Base-by-base conservation (phyloP, 2,888 invertebrate species). In the Candidula unifasciata region DNA sequence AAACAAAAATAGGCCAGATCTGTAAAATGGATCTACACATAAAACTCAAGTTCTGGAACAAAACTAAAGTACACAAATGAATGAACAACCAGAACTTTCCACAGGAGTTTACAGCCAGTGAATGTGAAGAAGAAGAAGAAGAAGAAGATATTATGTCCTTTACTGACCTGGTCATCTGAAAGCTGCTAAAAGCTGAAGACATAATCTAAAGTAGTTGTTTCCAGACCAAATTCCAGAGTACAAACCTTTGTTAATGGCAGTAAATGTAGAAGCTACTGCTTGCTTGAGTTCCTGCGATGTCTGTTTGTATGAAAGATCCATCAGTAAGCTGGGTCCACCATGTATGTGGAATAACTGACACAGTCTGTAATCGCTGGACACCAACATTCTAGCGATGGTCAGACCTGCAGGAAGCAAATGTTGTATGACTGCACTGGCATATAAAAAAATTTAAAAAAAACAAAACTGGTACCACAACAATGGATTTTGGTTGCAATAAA, bases 301-400 rank as follows among this genome's bases (percentile, higher is more conserved):
- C 30, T 89, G 87, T 0, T 35, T 82, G 64, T 88, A 85, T 16
- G 88, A 86, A 89, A 91, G 89, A 16, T 89, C 88, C 85, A 90
- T 87, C 71, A 91, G 86, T 68, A 91, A 78, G 80, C 87, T 87
- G 37, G 90, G 87, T 13, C 91, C 91, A 35, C 91, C 91, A 81
- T 90, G 89, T 74, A 88, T 87, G 78, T 89, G 87, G 74, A 91
- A 91, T 77, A 90, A 81, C 77, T 91, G 88, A 83, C 87, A 87
- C 66, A 91, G 87, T 54, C 90, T 87, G 18, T 76, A 80, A 79
- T 91, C 91, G 87, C 90, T 90, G 16, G 82, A 80, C 24, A 90
- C 87, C 84, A 91, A 80, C 81, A 90, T 87, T 57, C 89, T 87
- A 3, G 89, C 86, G 35, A 91, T 88, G 35, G 89, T 89, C 83